Conservation (phyloP, 2,113 vertebrate species). For the Ondatra zibethicus region DNA sequence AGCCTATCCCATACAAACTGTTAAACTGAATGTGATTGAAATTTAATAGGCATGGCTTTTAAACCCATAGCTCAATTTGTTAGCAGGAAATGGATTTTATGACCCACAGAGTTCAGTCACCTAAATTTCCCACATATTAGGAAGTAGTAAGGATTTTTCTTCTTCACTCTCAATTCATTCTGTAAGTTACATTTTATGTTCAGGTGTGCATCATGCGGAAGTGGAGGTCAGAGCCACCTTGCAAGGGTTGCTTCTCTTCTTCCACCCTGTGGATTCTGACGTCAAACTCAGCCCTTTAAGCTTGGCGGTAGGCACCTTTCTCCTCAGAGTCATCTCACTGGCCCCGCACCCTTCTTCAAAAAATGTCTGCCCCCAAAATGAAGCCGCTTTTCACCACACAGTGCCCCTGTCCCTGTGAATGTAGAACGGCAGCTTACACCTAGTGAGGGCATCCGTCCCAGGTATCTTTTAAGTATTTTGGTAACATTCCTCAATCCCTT, state of each 20-base stretch:
- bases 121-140: background rate
- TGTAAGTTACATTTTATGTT: background rate
- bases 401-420: background rate
- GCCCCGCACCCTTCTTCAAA: background rate
- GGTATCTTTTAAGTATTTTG: background rate
- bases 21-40: background rate
- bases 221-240: background rate
- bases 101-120: background rate
- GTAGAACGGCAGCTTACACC: background rate
- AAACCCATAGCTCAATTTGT: background rate
- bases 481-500: background rate
- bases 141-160: background rate
- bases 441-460: background rate
- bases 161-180: background rate
- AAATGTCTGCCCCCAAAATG: background rate
- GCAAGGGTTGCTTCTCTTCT: background rate
- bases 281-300: too few species aligned
- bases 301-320: background rate
- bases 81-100: conserved; percentile 38
- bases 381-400: background rate
- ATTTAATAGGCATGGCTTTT: background rate
- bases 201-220: background rate
- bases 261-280: background rate
- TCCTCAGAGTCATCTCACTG: background rate
- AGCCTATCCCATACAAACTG: background rate